Conservation (phyloP, 2,797 vertebrate genomes). For the Ammospiza maritima region DNA sequence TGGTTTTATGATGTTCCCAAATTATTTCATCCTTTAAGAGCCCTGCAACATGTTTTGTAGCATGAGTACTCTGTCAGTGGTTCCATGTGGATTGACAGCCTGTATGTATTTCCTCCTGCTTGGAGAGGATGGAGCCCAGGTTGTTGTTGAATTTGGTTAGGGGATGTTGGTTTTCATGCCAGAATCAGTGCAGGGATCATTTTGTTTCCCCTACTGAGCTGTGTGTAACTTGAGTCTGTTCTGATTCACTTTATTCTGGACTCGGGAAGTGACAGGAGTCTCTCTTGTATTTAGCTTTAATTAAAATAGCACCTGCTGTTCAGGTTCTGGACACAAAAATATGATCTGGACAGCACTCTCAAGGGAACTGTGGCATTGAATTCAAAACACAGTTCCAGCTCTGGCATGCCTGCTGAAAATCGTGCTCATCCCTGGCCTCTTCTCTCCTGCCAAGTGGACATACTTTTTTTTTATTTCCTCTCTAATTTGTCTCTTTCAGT, state of each 20-base stretch:
- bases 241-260: conserved; percentile 11
- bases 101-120: background rate
- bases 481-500: conserved; percentile 8
- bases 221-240: background rate
- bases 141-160: background rate
- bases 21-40: background rate
- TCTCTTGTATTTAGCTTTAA: conserved; percentile 10
- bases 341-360: background rate
- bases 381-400: background rate
- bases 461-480: background rate
- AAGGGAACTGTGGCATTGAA: background rate
- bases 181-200: background rate
- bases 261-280: background rate
- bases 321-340: background rate
- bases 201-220: background rate
- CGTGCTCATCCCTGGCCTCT: background rate
- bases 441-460: conserved; percentile 3
- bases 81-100: background rate
- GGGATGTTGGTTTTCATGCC: background rate
- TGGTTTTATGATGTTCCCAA: background rate
- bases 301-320: conserved; percentile 34
- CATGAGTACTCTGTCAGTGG: background rate
- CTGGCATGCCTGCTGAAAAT: background rate
- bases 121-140: background rate
- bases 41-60: background rate